Base-by-base conservation (phyloP, 2,797 vertebrate species). In the Leptoclinus maculatus region DNA sequence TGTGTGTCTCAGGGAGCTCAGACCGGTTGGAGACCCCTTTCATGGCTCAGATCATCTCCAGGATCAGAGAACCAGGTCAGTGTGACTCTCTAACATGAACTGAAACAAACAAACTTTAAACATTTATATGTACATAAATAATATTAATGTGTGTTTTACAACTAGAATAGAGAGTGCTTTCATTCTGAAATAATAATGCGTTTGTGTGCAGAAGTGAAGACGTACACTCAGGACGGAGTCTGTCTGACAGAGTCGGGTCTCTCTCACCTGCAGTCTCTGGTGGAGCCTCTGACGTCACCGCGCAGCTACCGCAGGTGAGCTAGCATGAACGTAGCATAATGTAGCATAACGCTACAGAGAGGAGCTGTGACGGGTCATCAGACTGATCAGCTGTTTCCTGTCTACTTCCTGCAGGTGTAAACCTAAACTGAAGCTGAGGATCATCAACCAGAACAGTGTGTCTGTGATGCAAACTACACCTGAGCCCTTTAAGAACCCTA, bases 391-490 rank as follows among this genome's bases (percentile, higher is more conserved):
- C 13, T 60, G 36, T 45, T 71, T 58, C 17, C 60, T 75, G 45
- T 86, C 25, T 78, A 21, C 7, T 17, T 45, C 32, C 69, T 66
- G n/a, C 84, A 94, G 97, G 76, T 95, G 95, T 79, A 99, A 99
- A 91, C 98, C 98, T 90, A 99, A 99, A 94, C 93, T 99, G 76
- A 98, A 98, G 85, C 93, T 99, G 91, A 97, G 97, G 93, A 99
- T 99, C 91, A 99, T 99, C 90, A 99, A 99, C 92, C 98, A 99
- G 94, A 99, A 99, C 94, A 98, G 97, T n/a, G 98, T 99, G 84
- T 97, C 98, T 0, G 98, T 99, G 53, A 96, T 99, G 71, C 98
- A 98, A 92, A 97, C 97, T 0, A 96, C 96, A 2, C 92, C 94
- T 19, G 97, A 99, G 65, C 95, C 96, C 27, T 93, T 95, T 12